A percentile compares a stretch with the other conserved stretches of the same genome.
Conservation (phyloP, 2,113 vertebrate genomes). For the Anguilla rostrata region DNA sequence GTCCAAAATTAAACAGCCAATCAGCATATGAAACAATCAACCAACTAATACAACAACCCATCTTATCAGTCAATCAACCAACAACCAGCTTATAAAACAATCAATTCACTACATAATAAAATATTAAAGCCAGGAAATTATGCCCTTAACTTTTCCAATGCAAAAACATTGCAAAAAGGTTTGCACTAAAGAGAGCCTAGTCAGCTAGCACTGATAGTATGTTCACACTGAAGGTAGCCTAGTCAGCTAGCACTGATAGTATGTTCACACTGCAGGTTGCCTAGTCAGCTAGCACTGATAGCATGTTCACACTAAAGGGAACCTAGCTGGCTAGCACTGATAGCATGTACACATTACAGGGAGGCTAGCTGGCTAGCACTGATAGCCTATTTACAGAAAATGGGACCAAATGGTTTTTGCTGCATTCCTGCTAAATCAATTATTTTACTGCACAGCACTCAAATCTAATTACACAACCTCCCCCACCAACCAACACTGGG, state of each 20-base stretch:
- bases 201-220: constrained; percentile 26
- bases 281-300: constrained; percentile 7
- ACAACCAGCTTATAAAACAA: neutral
- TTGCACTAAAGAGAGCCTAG: neutral
- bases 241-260: constrained; percentile 31
- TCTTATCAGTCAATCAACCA: neutral
- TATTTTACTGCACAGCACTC: constrained; percentile 12
- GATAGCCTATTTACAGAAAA: neutral
- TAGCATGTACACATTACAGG: neutral
- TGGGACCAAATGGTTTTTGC: neutral
- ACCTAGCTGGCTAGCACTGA: neutral
- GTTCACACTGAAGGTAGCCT: neutral
- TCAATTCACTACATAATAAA: no score
- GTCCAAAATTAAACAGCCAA: neutral
- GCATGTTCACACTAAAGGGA: neutral
- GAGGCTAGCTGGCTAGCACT: constrained; percentile 26
- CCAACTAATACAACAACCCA: neutral
- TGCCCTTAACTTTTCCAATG: no score
- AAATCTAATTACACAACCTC: constrained; percentile 21
- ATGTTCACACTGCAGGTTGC: constrained; percentile 29
- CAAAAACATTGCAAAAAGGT: no score
- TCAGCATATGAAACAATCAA: neutral
- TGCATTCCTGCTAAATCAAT: neutral
- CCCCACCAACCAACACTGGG: no score
- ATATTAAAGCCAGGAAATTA: no score